A percentile compares a stretch with the other conserved stretches of the same genome.
Evolutionary conservation across 2,797 vertebrate genomes (phyloP).

Genomic region (Caiman crocodilus): DNA sequence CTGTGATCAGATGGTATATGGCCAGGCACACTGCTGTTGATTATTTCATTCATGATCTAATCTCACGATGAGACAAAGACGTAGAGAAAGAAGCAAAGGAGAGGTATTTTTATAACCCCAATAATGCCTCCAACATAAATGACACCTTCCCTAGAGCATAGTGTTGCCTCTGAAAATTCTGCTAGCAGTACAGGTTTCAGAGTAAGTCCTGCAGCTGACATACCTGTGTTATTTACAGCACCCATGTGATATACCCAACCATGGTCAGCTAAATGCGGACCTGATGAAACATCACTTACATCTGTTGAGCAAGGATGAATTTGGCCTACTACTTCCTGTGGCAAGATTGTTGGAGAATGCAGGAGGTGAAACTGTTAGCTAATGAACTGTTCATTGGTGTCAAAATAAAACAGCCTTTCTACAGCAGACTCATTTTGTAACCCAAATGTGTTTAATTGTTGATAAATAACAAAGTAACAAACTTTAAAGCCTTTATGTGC

Average conservation of each 20-base stretch:
- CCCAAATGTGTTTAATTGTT: not conserved
- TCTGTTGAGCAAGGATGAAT: not conserved
- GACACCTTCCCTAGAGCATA: not conserved
- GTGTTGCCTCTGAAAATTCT: not conserved
- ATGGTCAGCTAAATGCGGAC: not conserved
- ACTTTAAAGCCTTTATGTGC: not conserved
- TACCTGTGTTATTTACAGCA: not conserved
- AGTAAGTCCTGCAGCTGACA: not conserved
- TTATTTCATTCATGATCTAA: not conserved
- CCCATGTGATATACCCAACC: not conserved
- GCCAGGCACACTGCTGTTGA: not conserved
- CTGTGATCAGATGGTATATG: not conserved
- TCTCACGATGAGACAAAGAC: not conserved
- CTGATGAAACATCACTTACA: not conserved
- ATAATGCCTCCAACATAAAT: not conserved
- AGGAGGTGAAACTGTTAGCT: not conserved
- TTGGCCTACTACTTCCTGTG: not conserved
- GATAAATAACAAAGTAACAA: not conserved
- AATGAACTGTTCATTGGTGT: not conserved
- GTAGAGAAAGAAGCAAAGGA: not conserved
- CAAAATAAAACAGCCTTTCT: not conserved
- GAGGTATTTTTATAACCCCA: not conserved
- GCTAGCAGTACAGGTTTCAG: not conserved
- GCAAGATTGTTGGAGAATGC: not conserved
- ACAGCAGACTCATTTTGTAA: not conserved